Conservation (phyloP, 2,113 vertebrate species). For the Ptychochromis oligacanthus region DNA sequence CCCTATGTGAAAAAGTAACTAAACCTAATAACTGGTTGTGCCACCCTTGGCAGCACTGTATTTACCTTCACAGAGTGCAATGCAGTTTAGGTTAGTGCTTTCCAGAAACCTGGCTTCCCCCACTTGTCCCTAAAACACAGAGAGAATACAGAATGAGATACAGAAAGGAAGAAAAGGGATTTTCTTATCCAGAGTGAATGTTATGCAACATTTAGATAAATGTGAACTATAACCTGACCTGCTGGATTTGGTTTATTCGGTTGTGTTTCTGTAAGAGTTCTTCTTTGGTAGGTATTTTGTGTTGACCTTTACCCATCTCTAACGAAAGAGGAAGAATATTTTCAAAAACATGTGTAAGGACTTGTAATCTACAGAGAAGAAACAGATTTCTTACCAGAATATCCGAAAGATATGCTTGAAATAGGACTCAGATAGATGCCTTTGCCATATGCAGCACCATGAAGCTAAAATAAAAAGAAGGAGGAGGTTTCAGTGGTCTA, state of each 20-base stretch:
- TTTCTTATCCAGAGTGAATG: neutral
- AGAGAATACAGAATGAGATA: neutral
- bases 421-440: slow-evolving; percentile 99
- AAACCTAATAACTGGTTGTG: too few relatives aligned
- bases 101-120: slow-evolving; percentile 91
- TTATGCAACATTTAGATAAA: neutral
- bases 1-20: too few relatives aligned
- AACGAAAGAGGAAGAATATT: slow-evolving; percentile 4
- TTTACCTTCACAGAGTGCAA: slow-evolving; percentile 96
- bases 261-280: slow-evolving; percentile 91
- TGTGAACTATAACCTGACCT: slow-evolving; percentile 77
- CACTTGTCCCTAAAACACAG: slow-evolving; percentile 80
- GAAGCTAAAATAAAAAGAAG: slow-evolving; percentile 87
- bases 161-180: neutral
- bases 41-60: too few relatives aligned
- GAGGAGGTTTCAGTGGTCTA: neutral
- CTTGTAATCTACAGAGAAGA: neutral
- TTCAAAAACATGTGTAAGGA: neutral
- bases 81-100: slow-evolving; percentile 94
- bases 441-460: slow-evolving; percentile 98
- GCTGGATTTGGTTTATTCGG: slow-evolving; percentile 88
- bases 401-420: slow-evolving; percentile 99
- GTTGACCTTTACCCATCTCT: slow-evolving; percentile 98
- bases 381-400: slow-evolving; percentile 86
- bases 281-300: slow-evolving; percentile 92